These are phyloP conservation scores for Hyperoplus immaculatus DNA, from an alignment of 2,797 vertebrate genomes.

Conservation along the genomic window DNA sequence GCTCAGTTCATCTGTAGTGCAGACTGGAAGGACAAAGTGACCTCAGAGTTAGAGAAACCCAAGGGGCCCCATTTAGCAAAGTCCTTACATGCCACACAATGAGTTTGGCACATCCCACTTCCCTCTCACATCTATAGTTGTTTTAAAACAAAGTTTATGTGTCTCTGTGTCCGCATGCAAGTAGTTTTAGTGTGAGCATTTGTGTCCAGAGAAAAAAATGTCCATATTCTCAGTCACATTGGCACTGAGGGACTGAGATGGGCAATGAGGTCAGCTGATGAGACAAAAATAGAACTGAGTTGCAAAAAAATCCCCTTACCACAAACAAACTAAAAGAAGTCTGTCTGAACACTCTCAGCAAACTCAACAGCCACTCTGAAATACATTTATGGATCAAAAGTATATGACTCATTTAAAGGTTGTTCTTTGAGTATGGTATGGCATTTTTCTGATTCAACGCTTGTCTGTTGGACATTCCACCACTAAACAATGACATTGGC, in stretches of 20 bases:
- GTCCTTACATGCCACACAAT: constrained; percentile 60
- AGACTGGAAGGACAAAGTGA: constrained; percentile 73
- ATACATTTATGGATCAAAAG: constrained; percentile 8
- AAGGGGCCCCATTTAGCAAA: constrained; percentile 61
- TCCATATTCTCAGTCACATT: constrained; percentile 68
- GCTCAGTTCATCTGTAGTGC: constrained; percentile 66
- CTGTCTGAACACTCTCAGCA: constrained; percentile 29
- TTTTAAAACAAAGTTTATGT: constrained; percentile 63
- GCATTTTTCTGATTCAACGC: too few relatives aligned
- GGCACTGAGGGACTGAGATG: constrained; percentile 65
- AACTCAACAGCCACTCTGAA: constrained; percentile 26
- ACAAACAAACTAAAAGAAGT: constrained; percentile 62
- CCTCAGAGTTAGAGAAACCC: constrained; percentile 65
- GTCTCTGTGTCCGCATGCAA: constrained; percentile 36
- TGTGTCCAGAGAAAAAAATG: constrained; percentile 56
- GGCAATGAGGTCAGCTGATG: constrained; percentile 67
- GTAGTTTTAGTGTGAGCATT: constrained; percentile 41
- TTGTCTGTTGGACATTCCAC: too few relatives aligned
- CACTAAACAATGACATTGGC: neutral
- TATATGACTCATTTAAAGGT: neutral
- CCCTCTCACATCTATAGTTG: constrained; percentile 55
- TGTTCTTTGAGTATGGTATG: constrained; percentile 9
- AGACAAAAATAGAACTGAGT: constrained; percentile 80
- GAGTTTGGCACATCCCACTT: constrained; percentile 60
- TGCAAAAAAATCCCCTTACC: constrained; percentile 57